These are phyloP conservation scores for Platygyra sinensis DNA, from an alignment of 64 coral and sea anemone species.

Conservation along the genomic window DNA sequence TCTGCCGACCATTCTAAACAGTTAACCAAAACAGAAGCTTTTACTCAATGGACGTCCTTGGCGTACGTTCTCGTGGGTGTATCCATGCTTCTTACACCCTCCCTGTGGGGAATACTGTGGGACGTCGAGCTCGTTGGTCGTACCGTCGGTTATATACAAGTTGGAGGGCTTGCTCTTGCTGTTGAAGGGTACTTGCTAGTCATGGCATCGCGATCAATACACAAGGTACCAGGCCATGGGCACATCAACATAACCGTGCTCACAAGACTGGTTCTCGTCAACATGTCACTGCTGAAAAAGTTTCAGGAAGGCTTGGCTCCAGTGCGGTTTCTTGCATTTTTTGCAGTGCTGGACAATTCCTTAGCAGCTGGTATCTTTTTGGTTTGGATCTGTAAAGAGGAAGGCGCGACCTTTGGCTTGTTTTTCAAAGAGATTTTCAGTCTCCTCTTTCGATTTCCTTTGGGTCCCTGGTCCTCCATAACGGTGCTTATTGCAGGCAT, in stretches of 20 bases:
- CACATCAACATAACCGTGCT: conserved; percentile 16
- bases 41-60: conserved; percentile 9
- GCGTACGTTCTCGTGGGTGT: neutral
- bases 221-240: conserved; percentile 5
- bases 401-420: neutral
- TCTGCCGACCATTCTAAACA: neutral
- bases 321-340: neutral
- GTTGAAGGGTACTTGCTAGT: conserved; percentile 15
- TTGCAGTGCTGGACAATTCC: conserved; percentile 8
- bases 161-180: neutral
- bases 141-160: neutral
- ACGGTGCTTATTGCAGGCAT: neutral
- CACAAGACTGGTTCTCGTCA: conserved; percentile 1
- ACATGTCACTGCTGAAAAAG: neutral
- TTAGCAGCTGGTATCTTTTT: neutral
- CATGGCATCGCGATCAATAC: neutral
- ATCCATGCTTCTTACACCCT: neutral
- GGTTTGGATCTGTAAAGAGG: conserved; percentile 2
- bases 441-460: neutral
- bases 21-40: conserved; percentile 29
- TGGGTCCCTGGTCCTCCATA: neutral
- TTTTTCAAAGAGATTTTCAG: conserved; percentile 16
- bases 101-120: conserved; percentile 13
- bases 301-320: neutral
- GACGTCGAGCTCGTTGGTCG: conserved; percentile 2